A percentile compares a stretch with the other conserved stretches of the same genome.
These are phyloP conservation scores for Didymodactylos carnosus DNA, from an alignment of 2,888 invertebrate species.

Conservation along the genomic window DNA sequence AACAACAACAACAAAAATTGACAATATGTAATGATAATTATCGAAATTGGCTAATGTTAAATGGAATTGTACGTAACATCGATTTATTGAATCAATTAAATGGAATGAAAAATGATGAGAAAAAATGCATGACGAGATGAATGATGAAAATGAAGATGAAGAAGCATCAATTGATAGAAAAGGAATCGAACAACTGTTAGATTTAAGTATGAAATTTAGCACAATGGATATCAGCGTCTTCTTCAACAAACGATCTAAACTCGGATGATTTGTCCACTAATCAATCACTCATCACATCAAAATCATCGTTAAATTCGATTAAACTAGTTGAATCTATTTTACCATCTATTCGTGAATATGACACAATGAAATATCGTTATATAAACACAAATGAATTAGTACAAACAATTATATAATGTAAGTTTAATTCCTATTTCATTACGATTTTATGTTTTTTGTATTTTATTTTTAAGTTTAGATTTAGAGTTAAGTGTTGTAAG, in stretches of 20 bases:
- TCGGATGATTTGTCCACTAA: neutral
- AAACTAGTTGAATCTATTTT: slow-evolving; percentile 80
- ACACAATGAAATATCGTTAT: slow-evolving; percentile 90
- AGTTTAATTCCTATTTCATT: too few species aligned
- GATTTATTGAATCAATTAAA: neutral
- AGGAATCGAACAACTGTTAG: neutral
- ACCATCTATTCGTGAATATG: slow-evolving; percentile 92
- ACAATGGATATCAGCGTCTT: neutral
- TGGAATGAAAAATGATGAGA: neutral
- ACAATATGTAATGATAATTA: too few species aligned
- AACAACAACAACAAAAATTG: neutral
- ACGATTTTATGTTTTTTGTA: too few species aligned
- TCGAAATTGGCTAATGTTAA: neutral
- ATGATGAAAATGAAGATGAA: neutral
- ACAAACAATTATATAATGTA: slow-evolving; percentile 29
- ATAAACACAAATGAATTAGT: slow-evolving; percentile 96
- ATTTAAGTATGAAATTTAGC: neutral
- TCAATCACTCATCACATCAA: neutral
- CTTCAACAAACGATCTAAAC: too few species aligned
- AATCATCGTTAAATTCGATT: slow-evolving; percentile 42
- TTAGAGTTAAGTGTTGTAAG: too few species aligned
- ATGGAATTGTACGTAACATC: neutral
- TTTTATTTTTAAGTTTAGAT: too few species aligned
- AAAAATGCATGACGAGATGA: neutral
- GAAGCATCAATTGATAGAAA: neutral